These are phyloP conservation scores for Drosophila guanche DNA, from an alignment of 1,140 invertebrate genomes.

Conservation along the genomic window DNA sequence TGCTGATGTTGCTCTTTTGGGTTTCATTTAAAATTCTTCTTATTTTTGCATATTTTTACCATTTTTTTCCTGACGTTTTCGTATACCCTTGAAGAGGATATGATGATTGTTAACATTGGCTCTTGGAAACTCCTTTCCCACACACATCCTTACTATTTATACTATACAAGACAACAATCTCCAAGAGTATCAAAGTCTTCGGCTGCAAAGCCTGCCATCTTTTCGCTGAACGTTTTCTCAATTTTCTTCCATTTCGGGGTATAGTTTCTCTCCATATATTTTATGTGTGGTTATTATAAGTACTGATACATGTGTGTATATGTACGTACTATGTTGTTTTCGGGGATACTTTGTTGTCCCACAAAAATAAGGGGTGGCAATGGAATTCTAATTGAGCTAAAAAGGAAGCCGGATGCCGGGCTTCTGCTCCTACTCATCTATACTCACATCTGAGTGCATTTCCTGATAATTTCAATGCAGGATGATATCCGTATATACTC, in stretches of 20 bases:
- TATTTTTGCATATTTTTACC: slow-evolving; percentile 77
- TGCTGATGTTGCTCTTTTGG: slow-evolving; percentile 54
- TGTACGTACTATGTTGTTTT: background rate
- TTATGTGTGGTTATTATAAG: slow-evolving; percentile 66
- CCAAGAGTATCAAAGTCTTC: too few species aligned
- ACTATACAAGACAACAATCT: too few species aligned
- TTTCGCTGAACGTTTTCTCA: slow-evolving; percentile 32
- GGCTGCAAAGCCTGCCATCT: too few species aligned
- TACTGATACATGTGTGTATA: slow-evolving; percentile 49
- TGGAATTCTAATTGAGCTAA: slow-evolving; percentile 49
- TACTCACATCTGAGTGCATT: slow-evolving; percentile 32
- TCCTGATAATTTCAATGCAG: slow-evolving; percentile 43
- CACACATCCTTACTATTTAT: too few species aligned
- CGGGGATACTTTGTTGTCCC: slow-evolving; percentile 5
- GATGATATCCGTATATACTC: slow-evolving; percentile 29
- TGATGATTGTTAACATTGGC: background rate
- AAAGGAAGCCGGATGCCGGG: slow-evolving; percentile 16
- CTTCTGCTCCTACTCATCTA: slow-evolving; percentile 1
- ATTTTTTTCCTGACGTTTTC: slow-evolving; percentile 14
- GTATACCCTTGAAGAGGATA: slow-evolving; percentile 1
- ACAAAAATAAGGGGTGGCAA: slow-evolving; percentile 2
- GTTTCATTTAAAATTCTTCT: slow-evolving; percentile 76
- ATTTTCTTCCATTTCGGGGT: slow-evolving; percentile 45
- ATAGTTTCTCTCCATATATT: slow-evolving; percentile 54
- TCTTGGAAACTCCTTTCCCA: too few species aligned